These are phyloP conservation scores for Pegoplata infirma DNA, from an alignment of 2,888 invertebrate species.

Conservation along the genomic window DNA sequence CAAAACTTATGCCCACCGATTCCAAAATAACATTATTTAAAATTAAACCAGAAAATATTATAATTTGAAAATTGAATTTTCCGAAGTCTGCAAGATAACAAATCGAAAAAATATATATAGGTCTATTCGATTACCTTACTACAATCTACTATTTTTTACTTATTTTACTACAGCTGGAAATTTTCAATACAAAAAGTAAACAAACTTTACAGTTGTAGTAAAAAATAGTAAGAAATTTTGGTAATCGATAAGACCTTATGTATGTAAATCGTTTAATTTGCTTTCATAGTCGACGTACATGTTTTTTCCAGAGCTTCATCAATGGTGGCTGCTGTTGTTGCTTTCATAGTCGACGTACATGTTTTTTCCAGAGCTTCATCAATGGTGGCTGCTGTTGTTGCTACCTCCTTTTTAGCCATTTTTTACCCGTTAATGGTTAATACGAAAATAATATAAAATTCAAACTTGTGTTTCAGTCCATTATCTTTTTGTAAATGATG, in stretches of 20 bases:
- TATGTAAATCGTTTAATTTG: no score
- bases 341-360: slow-evolving; percentile 25
- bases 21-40: slow-evolving; percentile 78
- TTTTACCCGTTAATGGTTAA: neutral
- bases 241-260: no score
- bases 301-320: slow-evolving; percentile 64
- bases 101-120: no score
- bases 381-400: slow-evolving; percentile 45
- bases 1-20: slow-evolving; percentile 79
- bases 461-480: neutral
- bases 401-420: slow-evolving; percentile 22
- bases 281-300: slow-evolving; percentile 25
- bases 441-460: no score
- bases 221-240: no score
- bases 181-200: no score
- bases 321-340: slow-evolving; percentile 49
- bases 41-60: slow-evolving; percentile 79
- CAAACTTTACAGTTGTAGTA: no score
- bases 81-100: slow-evolving; percentile 79
- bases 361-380: slow-evolving; percentile 64
- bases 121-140: no score
- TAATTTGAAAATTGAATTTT: slow-evolving; percentile 78
- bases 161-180: no score
- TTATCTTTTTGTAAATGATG: neutral
- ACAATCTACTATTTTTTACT: no score